Evolutionary conservation across 2,113 vertebrate genomes (phyloP).

Genomic region (Phrynosoma platyrhinos): DNA sequence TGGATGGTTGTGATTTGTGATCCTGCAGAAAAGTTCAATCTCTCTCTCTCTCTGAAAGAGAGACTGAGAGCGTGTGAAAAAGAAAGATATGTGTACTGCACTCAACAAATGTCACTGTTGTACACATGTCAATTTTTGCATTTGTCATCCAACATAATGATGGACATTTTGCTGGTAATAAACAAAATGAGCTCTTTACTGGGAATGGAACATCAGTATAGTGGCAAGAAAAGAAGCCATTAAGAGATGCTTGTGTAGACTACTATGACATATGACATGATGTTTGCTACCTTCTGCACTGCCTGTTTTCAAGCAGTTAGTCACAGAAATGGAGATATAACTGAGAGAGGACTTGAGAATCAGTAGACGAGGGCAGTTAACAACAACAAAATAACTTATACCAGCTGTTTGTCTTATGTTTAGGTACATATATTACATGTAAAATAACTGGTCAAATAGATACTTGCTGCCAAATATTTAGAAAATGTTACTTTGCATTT

Average conservation of each 20-base stretch:
- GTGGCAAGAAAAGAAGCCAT: neutral
- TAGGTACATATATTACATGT: neutral
- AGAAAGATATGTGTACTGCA: neutral
- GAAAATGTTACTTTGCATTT: conserved; percentile 20
- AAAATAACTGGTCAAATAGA: neutral
- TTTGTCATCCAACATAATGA: neutral
- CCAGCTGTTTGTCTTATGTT: neutral
- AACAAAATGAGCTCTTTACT: neutral
- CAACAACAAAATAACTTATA: too few species aligned
- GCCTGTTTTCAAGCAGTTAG: neutral
- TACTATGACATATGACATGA: neutral
- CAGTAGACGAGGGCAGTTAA: too few species aligned
- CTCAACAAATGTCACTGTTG: neutral
- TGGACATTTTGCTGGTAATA: neutral
- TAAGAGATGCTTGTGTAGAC: neutral
- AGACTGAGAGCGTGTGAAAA: too few species aligned
- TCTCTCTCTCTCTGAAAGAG: too few species aligned
- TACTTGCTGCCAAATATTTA: neutral
- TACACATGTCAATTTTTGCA: neutral
- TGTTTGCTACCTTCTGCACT: neutral
- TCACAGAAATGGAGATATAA: neutral
- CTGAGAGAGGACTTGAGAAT: neutral
- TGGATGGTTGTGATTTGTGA: neutral
- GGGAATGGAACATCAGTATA: neutral
- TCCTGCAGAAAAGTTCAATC: neutral